phyloP scores from a whole-genome alignment of 2,888 invertebrate species.

The Xestia sexstrigata region DNA sequence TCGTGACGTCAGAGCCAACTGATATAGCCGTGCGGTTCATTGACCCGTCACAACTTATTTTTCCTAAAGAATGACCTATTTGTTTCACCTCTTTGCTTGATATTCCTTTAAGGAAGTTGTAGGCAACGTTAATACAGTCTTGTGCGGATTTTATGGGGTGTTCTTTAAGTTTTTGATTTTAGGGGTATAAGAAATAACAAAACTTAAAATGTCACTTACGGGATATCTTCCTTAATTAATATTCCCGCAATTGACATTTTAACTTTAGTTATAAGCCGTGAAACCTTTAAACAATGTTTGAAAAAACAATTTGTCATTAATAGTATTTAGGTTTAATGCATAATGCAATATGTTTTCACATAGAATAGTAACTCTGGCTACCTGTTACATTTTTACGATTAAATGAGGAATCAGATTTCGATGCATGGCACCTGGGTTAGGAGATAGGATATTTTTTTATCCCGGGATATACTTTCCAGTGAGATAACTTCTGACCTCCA shows the following conservation, averaged over 20 bases:
- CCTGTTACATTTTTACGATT: background rate
- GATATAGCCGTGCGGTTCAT: constrained; percentile 62
- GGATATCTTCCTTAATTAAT: no score
- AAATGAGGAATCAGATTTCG: background rate
- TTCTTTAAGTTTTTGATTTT: background rate
- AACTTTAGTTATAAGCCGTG: no score
- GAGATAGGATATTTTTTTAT: background rate
- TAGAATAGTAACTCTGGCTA: background rate
- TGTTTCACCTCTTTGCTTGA: constrained; percentile 62
- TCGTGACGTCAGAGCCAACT: constrained; percentile 66
- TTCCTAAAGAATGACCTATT: constrained; percentile 65
- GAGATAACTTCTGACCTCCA: background rate
- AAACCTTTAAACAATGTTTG: no score
- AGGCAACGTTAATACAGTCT: constrained; percentile 24
- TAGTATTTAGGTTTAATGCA: no score
- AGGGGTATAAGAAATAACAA: background rate
- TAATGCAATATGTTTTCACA: background rate
- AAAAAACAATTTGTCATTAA: no score
- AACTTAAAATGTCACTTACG: no score
- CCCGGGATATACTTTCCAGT: background rate
- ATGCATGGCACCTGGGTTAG: background rate
- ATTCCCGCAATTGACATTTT: no score
- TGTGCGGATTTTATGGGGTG: background rate
- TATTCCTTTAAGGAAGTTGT: constrained; percentile 32
- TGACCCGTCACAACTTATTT: constrained; percentile 69